phyloP scores from a whole-genome alignment of 2,113 vertebrate genomes.

The Antechinus stuartii region DNA sequence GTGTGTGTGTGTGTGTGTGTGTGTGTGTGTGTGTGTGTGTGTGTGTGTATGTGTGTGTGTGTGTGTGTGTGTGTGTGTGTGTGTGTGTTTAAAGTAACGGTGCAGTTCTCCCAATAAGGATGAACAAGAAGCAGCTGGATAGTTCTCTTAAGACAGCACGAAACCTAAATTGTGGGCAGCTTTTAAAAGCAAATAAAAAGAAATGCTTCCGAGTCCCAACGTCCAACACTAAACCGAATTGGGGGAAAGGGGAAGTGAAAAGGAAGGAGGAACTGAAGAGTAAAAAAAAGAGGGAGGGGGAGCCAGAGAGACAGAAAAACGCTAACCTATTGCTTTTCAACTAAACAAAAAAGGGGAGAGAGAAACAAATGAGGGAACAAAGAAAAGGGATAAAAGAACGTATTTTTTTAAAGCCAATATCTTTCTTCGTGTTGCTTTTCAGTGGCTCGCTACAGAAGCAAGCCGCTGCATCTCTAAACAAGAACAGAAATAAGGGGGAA shows the following conservation, averaged over 20 bases:
- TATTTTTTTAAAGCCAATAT: slow-evolving; percentile 77
- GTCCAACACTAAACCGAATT: slow-evolving; percentile 71
- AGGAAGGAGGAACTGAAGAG: slow-evolving; percentile 68
- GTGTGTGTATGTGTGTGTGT: slow-evolving; percentile 67
- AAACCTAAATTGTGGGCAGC: slow-evolving; percentile 82
- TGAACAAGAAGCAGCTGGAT: slow-evolving; percentile 81
- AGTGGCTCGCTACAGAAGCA: slow-evolving; percentile 90
- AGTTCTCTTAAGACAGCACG: slow-evolving; percentile 84
- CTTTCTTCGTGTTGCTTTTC: slow-evolving; percentile 88
- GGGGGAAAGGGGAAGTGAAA: slow-evolving; percentile 53
- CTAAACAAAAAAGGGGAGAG: slow-evolving; percentile 81
- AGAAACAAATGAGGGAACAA: slow-evolving; percentile 85
- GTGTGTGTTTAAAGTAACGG: slow-evolving; percentile 83
- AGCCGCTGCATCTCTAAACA: slow-evolving; percentile 92
- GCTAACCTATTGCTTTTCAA: slow-evolving; percentile 74
- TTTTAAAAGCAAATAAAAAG: slow-evolving; percentile 76
- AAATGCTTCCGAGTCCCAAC: slow-evolving; percentile 76
- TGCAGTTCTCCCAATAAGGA: slow-evolving; percentile 82
- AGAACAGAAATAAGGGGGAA: slow-evolving; percentile 84
- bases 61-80: slow-evolving; percentile 72
- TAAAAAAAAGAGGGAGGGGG: slow-evolving; percentile 66
- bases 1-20: slow-evolving; percentile 1
- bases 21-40: slow-evolving; percentile 75
- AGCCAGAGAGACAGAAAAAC: slow-evolving; percentile 69
- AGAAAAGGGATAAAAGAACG: slow-evolving; percentile 82